Evolutionary conservation across 2,113 vertebrate species (phyloP).

Genomic region (Mesitornis unicolor): DNA sequence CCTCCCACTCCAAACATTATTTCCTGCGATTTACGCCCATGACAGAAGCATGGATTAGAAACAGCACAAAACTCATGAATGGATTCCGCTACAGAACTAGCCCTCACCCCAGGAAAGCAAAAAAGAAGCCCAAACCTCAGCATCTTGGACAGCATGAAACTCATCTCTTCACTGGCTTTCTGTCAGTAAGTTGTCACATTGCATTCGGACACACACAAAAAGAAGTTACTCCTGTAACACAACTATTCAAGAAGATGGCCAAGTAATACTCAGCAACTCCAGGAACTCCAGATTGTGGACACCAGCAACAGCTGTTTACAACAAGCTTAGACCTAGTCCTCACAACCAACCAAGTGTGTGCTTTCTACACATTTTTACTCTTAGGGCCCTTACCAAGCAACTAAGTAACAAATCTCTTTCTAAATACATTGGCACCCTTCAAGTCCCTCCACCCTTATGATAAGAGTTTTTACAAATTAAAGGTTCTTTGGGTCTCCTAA

Average conservation of each 20-base stretch:
- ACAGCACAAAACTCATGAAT: accelerated
- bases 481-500: neutral
- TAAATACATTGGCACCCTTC: neutral
- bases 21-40: neutral
- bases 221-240: neutral
- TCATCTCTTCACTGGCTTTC: neutral
- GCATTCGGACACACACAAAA: neutral
- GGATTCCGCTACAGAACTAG: neutral
- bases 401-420: neutral
- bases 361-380: neutral
- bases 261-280: neutral
- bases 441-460: neutral
- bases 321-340: neutral
- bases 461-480: neutral
- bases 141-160: neutral
- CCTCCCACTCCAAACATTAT: neutral
- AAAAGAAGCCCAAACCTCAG: neutral
- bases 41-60: neutral
- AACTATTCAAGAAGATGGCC: neutral
- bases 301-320: neutral
- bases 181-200: neutral
- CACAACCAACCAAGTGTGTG: neutral
- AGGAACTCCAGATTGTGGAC: neutral
- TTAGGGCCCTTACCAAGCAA: neutral
- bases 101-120: neutral